Base-by-base conservation (phyloP, 2,797 vertebrate species). In the Channa striata region DNA sequence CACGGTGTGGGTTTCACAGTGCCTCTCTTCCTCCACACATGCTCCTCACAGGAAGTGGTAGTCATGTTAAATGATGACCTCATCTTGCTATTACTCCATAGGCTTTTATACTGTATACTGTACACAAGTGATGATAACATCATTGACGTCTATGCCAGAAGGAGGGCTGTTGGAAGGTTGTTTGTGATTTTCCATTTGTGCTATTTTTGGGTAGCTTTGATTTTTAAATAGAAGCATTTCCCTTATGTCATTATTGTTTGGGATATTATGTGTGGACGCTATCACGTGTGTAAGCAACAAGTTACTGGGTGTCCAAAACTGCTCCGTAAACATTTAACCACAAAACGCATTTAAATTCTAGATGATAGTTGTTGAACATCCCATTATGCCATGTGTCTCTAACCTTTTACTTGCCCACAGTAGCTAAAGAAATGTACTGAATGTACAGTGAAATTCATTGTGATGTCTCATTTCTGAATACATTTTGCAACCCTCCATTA, bases 21-120 rank as follows among this genome's bases (percentile, higher is more conserved):
- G 30, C 69, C 76, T 72, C 68, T 77, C 82, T 91, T 91, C 87
- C 87, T 85, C 72, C 74, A 11, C 90, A 89, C 84, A 90, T 88
- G 86, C 64, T 87, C 71, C 59, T 81, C 53, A 59, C 80, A 86
- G 86, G 89, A 89, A 84, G 72, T 69, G 63, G 39, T 62, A 61
- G 72, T 80, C 78, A 77, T 63, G 20, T 69, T 69, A 67, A 87
- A 81, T 25, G 54, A 89, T 89, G 84, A 89, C 87, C 75, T 91
- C 73, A 90, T 74, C 67, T 62, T 68, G 62, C 17, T n/a, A 17
- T 33, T 17, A 7, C 34, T 44, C 13, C 25, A 16, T 40, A 10
- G 48, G n/a, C 11, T 46, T 60, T 74, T 13, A 43, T 64, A 78
- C 36, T 74, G 23, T 72, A 70, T 20, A 68, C 72, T 69, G 71